phyloP scores from a whole-genome alignment of 2,888 invertebrate genomes.

The Drosophila aldrichi region DNA sequence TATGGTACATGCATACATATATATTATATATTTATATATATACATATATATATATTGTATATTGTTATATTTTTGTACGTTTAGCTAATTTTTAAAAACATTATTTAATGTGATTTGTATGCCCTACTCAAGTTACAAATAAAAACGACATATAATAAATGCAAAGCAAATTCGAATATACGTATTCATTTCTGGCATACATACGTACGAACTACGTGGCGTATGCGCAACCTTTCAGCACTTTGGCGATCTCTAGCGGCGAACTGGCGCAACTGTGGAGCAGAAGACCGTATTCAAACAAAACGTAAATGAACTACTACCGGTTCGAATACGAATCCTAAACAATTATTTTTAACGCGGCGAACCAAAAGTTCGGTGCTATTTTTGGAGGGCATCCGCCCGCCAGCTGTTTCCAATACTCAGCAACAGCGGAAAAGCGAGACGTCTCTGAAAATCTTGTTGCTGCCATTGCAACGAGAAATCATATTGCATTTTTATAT shows the following conservation, averaged over 20 bases:
- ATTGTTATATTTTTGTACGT: slow-evolving; percentile 81
- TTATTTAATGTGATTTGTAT: slow-evolving; percentile 81
- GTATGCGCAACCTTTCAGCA: slow-evolving; percentile 31
- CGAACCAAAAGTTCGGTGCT: slow-evolving; percentile 57
- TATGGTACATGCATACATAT: slow-evolving; percentile 20
- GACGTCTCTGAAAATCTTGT: slow-evolving; percentile 30
- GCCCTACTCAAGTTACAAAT: slow-evolving; percentile 73
- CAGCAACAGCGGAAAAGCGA: slow-evolving; percentile 46
- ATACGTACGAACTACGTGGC: slow-evolving; percentile 5
- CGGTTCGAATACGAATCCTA: slow-evolving; percentile 34
- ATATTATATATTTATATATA: slow-evolving; percentile 34
- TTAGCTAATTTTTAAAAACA: slow-evolving; percentile 80
- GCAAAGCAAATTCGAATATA: slow-evolving; percentile 46
- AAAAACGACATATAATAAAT: slow-evolving; percentile 62
- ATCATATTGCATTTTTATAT: slow-evolving; percentile 58
- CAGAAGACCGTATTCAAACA: slow-evolving; percentile 14
- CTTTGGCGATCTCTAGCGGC: slow-evolving; percentile 36
- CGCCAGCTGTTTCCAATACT: slow-evolving; percentile 70
- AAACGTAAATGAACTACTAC: slow-evolving; percentile 24
- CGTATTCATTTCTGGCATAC: neutral
- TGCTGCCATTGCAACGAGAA: slow-evolving; percentile 31
- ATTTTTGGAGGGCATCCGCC: slow-evolving; percentile 68
- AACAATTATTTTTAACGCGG: slow-evolving; percentile 66
- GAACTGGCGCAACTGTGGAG: slow-evolving; percentile 13
- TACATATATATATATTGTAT: slow-evolving; percentile 47